These are phyloP conservation scores for Micrastur ruficollis DNA, from an alignment of 2,797 vertebrate species.

Conservation along the genomic window DNA sequence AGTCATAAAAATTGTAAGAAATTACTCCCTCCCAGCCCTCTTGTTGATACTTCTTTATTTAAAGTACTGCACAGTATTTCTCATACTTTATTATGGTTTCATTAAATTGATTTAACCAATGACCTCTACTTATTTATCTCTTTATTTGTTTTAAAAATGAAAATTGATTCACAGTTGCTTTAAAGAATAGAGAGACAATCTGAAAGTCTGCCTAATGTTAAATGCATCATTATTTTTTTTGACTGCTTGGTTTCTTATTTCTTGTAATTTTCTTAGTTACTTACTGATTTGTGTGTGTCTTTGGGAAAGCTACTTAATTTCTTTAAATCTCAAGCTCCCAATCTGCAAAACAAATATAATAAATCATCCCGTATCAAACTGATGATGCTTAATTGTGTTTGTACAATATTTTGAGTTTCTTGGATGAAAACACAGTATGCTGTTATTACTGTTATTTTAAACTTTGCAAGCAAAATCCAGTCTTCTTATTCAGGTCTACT, in stretches of 20 bases:
- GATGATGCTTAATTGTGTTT: background rate
- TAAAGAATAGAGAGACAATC: background rate
- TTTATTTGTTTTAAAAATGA: background rate
- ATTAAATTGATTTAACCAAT: slow-evolving; percentile 49
- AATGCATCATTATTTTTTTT: background rate
- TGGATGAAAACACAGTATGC: background rate
- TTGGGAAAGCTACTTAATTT: background rate
- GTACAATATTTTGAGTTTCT: background rate
- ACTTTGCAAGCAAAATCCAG: background rate
- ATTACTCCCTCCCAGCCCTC: background rate
- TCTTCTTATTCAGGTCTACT: background rate
- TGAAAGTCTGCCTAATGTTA: background rate
- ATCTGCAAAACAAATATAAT: background rate
- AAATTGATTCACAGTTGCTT: background rate
- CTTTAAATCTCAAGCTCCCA: background rate
- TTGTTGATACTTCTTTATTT: slow-evolving; percentile 13
- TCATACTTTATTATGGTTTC: slow-evolving; percentile 30
- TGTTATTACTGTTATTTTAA: background rate
- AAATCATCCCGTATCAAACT: background rate
- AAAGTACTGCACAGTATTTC: slow-evolving; percentile 6
- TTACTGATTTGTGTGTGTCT: background rate
- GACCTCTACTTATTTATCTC: slow-evolving; percentile 36
- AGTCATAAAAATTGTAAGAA: slow-evolving; percentile 36
- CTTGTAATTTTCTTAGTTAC: background rate
- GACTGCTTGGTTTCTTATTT: background rate